Percentiles rank a stretch among this genome's conserved stretches.
Conservation (phyloP, 2,888 invertebrate species). For the Callimorpha dominula region DNA sequence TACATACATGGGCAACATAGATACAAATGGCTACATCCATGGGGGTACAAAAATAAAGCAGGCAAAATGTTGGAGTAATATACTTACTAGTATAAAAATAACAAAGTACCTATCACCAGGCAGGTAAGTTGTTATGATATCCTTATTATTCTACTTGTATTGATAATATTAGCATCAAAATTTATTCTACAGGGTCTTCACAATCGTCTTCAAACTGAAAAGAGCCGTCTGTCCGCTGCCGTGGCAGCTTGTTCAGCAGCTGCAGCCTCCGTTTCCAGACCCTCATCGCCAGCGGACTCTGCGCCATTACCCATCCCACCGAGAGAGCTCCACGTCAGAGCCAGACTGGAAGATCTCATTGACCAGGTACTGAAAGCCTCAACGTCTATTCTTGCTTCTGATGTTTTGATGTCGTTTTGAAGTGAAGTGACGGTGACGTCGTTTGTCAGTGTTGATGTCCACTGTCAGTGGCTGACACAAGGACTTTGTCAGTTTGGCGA, state of each 20-base stretch:
- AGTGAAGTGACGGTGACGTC: slow-evolving; percentile 34
- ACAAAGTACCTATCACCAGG: too few relatives aligned
- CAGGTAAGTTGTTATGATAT: too few relatives aligned
- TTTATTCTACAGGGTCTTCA: slow-evolving; percentile 86
- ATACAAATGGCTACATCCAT: too few relatives aligned
- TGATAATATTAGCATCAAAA: not conserved
- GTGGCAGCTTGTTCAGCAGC: slow-evolving; percentile 98
- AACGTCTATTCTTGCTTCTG: slow-evolving; percentile 58
- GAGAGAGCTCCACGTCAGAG: slow-evolving; percentile 93
- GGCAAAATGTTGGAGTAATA: too few relatives aligned
- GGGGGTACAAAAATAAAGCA: too few relatives aligned
- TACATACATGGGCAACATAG: too few relatives aligned
- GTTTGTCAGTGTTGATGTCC: slow-evolving; percentile 46
- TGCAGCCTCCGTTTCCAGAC: slow-evolving; percentile 95
- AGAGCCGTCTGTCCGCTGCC: slow-evolving; percentile 93
- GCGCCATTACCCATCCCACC: slow-evolving; percentile 95
- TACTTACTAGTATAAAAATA: too few relatives aligned
- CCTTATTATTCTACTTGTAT: too few relatives aligned
- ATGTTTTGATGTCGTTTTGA: slow-evolving; percentile 66
- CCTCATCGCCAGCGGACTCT: slow-evolving; percentile 95
- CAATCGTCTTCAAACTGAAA: slow-evolving; percentile 95
- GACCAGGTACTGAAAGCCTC: slow-evolving; percentile 91
- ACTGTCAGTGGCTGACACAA: not conserved
- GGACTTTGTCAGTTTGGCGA: slow-evolving; percentile 8
- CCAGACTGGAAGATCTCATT: slow-evolving; percentile 95